Conservation (phyloP, 2,797 vertebrate genomes). For the Mycteria americana region DNA sequence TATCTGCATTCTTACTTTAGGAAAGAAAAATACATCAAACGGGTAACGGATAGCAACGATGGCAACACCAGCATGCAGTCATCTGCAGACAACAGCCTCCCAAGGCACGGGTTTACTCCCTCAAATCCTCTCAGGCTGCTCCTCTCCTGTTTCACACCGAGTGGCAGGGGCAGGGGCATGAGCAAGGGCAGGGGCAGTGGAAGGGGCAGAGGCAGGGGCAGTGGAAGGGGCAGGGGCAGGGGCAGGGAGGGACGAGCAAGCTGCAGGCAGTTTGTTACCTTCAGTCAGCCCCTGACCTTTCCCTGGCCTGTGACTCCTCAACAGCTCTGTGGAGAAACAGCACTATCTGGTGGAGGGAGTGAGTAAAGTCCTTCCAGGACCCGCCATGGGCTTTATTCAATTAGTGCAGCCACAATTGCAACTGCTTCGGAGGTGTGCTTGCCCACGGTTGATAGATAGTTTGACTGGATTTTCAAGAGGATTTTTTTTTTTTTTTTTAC, state of each 20-base stretch:
- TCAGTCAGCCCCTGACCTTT: constrained; percentile 62
- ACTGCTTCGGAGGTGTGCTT: background rate
- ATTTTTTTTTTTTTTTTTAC: background rate
- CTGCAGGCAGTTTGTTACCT: background rate
- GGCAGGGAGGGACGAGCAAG: background rate
- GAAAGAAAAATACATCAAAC: background rate
- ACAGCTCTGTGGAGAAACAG: constrained; percentile 55
- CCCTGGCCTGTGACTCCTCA: constrained; percentile 21
- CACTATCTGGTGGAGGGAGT: constrained; percentile 66
- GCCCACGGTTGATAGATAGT: background rate
- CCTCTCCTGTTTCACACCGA: background rate
- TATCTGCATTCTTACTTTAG: background rate
- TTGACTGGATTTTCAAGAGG: background rate
- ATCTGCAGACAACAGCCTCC: background rate
- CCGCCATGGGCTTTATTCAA: background rate
- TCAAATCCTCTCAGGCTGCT: background rate
- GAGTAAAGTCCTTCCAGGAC: background rate
- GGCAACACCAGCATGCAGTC: background rate
- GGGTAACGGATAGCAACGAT: background rate
- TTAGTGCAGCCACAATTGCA: no score
- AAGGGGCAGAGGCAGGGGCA: background rate
- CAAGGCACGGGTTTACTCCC: background rate
- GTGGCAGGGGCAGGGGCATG: background rate
- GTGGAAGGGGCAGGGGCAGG: background rate
- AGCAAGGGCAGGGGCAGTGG: no score